Percentiles rank a stretch among this genome's conserved stretches.
These are phyloP conservation scores for Drosophila insularis DNA, from an alignment of 1,140 invertebrate genomes.

Conservation along the genomic window DNA sequence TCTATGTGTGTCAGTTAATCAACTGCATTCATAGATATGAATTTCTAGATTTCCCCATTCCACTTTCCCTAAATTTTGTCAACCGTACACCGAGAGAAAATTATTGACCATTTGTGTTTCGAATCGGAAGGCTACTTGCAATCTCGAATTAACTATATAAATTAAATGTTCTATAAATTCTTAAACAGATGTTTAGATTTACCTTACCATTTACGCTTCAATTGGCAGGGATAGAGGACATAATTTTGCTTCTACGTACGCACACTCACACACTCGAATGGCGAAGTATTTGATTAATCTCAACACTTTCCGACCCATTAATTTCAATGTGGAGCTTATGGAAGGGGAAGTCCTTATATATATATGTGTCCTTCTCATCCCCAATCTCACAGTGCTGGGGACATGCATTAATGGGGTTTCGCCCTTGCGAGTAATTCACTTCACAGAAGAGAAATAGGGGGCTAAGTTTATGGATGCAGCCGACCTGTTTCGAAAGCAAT, in stretches of 20 bases:
- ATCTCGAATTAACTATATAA: not conserved
- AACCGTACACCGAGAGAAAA: not conserved
- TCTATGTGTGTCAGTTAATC: constrained; percentile 67
- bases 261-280: constrained; percentile 1
- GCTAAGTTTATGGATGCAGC: constrained; percentile 2
- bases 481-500: not conserved
- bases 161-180: not conserved
- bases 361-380: not conserved
- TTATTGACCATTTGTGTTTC: not conserved
- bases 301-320: constrained; percentile 80
- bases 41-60: not conserved
- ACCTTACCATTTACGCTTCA: not conserved
- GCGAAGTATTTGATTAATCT: constrained; percentile 71
- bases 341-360: not conserved
- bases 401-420: constrained; percentile 31
- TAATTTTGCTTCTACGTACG: constrained; percentile 24
- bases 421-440: constrained; percentile 46
- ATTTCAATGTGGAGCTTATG: constrained; percentile 48
- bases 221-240: constrained; percentile 18
- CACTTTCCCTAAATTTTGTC: not conserved
- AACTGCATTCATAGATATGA: constrained; percentile 33
- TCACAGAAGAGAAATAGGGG: constrained; percentile 18
- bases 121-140: no score
- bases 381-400: constrained; percentile 1
- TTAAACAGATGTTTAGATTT: not conserved